These are phyloP conservation scores for Cyaniris semiargus DNA, from an alignment of 2,888 invertebrate species.

Conservation along the genomic window DNA sequence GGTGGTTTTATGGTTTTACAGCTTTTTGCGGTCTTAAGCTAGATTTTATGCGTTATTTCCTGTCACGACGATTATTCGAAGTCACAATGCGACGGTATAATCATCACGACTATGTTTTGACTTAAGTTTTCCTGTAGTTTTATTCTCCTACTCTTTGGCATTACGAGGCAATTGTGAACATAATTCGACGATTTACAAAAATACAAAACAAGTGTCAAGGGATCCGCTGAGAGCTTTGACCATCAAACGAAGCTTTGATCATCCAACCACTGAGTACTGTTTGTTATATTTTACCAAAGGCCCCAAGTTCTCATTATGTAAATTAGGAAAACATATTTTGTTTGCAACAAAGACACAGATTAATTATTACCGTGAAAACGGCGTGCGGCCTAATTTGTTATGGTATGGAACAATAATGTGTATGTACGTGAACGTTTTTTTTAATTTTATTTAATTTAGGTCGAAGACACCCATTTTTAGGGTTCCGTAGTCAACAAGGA, in stretches of 20 bases:
- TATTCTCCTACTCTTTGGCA: neutral
- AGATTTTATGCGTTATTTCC: neutral
- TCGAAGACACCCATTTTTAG: no score
- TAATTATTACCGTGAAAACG: neutral
- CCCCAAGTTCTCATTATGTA: neutral
- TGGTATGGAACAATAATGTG: neutral
- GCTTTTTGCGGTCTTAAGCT: neutral
- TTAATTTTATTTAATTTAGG: no score
- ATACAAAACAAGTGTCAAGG: neutral
- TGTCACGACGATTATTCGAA: neutral
- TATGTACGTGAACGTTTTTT: neutral
- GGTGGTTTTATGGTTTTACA: neutral
- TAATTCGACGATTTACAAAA: neutral
- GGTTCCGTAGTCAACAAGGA: no score
- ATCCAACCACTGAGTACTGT: neutral
- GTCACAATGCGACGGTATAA: neutral
- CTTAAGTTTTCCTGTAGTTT: neutral
- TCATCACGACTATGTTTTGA: neutral
- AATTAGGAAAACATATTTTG: neutral
- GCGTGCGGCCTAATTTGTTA: neutral
- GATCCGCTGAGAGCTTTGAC: neutral
- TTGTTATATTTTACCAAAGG: constrained; percentile 9
- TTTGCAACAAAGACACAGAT: neutral
- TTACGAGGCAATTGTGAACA: neutral
- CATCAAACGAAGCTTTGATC: neutral